Evolutionary conservation across 2,113 vertebrate species (phyloP).

Genomic region (Pterocles gutturalis): DNA sequence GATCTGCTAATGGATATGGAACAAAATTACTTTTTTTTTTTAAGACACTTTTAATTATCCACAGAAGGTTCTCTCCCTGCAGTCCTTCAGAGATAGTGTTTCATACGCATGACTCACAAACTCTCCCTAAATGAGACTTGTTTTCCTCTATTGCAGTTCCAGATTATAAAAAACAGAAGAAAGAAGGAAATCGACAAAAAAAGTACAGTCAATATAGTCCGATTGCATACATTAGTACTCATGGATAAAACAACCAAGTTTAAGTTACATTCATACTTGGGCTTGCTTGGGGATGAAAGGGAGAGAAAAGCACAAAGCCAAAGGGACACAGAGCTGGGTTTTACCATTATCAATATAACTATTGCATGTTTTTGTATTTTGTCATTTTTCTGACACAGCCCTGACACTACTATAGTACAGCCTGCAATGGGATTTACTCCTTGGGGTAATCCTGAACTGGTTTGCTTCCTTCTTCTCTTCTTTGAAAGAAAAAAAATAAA

Average conservation of each 20-base stretch:
- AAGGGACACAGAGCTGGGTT: neutral
- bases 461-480: neutral
- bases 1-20: neutral
- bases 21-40: neutral
- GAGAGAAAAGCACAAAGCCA: neutral
- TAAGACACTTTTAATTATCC: neutral
- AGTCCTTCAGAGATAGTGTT: neutral
- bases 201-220: neutral
- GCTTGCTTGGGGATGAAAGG: neutral
- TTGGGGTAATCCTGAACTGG: neutral
- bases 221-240: neutral
- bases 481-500: constrained; percentile 44
- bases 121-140: fast-evolving
- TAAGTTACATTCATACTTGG: neutral
- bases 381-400: neutral
- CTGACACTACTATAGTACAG: neutral
- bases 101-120: neutral
- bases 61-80: neutral
- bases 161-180: neutral
- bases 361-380: neutral
- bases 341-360: neutral
- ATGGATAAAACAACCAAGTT: neutral
- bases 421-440: neutral
- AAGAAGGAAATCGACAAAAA: neutral
- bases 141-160: neutral